phyloP scores from a whole-genome alignment of 2,797 vertebrate genomes.

The Limnodromus scolopaceus region DNA sequence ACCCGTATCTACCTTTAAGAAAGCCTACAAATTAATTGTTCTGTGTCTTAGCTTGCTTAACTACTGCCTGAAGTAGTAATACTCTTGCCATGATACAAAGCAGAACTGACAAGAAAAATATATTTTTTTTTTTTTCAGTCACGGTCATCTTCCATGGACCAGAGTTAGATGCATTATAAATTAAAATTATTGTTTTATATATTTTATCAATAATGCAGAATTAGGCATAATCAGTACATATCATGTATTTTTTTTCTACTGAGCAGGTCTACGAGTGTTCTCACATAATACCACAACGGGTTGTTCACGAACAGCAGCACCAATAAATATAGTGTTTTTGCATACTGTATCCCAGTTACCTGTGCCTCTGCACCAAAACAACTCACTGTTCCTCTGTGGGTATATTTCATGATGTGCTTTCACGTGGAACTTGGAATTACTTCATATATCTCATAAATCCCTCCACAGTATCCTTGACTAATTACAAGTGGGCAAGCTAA shows the following conservation, averaged over 20 bases:
- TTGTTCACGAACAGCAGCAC: not conserved
- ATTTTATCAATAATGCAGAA: not conserved
- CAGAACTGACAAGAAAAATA: not conserved
- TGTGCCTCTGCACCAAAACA: not conserved
- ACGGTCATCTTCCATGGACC: not conserved
- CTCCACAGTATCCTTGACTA: constrained; percentile 32
- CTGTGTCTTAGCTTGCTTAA: not conserved
- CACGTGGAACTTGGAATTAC: not conserved
- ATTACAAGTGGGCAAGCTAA: constrained; percentile 19
- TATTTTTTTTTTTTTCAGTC: not conserved
- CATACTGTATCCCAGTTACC: not conserved
- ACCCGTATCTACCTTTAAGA: not conserved
- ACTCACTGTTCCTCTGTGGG: not conserved
- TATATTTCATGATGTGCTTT: not conserved
- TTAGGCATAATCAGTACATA: not conserved
- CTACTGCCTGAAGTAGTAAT: not conserved
- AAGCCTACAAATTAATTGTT: not conserved
- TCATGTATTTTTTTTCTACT: not conserved
- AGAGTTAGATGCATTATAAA: not conserved
- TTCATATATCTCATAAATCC: constrained; percentile 44
- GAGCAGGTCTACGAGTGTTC: not conserved
- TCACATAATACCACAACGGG: not conserved
- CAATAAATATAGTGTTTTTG: not conserved
- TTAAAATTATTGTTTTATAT: not conserved
- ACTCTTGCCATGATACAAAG: not conserved